Conservation (phyloP, 2,113 vertebrate species). For the Archocentrus centrarchus region DNA sequence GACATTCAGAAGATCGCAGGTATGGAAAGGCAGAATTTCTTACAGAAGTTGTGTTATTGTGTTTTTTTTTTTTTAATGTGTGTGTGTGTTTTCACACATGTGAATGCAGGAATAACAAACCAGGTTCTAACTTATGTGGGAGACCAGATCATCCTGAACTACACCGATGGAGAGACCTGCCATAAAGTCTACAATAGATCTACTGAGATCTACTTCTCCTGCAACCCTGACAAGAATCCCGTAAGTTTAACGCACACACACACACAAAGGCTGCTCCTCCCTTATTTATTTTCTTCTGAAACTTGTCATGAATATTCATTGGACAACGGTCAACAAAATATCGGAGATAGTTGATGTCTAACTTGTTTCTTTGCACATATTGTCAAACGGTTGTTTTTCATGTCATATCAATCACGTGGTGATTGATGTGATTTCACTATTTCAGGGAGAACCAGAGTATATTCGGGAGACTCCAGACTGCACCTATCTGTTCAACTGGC, state of each 20-base stretch:
- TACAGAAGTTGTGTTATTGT: not conserved
- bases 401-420: not conserved
- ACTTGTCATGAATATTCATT: too few species aligned
- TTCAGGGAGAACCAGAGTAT: constrained; percentile 85
- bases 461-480: constrained; percentile 93
- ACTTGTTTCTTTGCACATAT: not conserved
- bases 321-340: too few species aligned
- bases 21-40: constrained; percentile 54
- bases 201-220: constrained; percentile 91
- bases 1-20: constrained; percentile 85
- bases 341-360: too few species aligned
- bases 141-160: constrained; percentile 92
- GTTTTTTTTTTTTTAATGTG: too few species aligned
- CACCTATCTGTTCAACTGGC: constrained; percentile 94
- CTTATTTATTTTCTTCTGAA: too few species aligned
- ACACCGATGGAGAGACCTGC: constrained; percentile 88
- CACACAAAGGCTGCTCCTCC: not conserved
- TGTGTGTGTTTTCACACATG: not conserved
- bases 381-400: not conserved
- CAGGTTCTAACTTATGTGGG: constrained; percentile 88
- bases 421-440: constrained; percentile 17
- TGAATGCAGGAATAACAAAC: constrained; percentile 81
- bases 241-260: constrained; percentile 74
- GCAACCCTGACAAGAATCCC: constrained; percentile 82
- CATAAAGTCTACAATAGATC: constrained; percentile 89